Base-by-base conservation (phyloP, 30 jellyfish, hydroid and myxozoan species). In the Cassiopea xamachana region DNA sequence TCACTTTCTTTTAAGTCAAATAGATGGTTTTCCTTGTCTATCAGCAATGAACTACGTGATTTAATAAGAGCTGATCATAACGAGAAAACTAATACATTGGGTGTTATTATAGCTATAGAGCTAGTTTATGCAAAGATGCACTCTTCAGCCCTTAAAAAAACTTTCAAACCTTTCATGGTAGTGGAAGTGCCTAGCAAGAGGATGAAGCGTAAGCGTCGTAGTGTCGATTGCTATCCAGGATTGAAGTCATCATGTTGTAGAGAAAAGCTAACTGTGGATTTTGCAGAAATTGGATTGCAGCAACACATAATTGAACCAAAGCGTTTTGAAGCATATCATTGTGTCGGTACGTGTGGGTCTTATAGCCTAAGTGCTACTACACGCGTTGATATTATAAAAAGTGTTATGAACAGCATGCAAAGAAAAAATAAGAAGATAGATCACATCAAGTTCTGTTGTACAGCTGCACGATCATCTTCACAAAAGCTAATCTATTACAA, bases 291-390 rank as follows among this genome's bases (percentile, higher is more conserved):
- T 62, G 95, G 95, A 44, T 79, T 88, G 44, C 75, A 60, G 5
- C 27, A 71, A 2, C 90, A 79, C 83, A 75, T 88, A 68, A 88
- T 88, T 6, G 90, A 88, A 60, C 95, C 95, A 67, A 73, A 88
- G 69, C 79, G 82, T 14, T 88, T 88, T 44, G 95, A 88, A 39
- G 95, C 95, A 7, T 88, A 78, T 68, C 95, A 88, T 14, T 88
- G 95, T 18, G 81, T 79, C 5, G 95, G 95, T 2, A 79, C 70
- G 2, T 88, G 95, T 19, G 95, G 95, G 2, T 51, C 95, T 47
- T 79, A 59, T 18, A 88, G 95, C 70, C 60, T 71, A 18, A 88
- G 88, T 64, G 51, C 81, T 55, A 50, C 90, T 39, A 61, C 95
- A 72, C 77, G 95, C 19, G 95, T 88, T 14, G 95, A 88, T 7